Base-by-base conservation (phyloP, 2,797 vertebrate genomes). In the Poeciliopsis paucimaculata region DNA sequence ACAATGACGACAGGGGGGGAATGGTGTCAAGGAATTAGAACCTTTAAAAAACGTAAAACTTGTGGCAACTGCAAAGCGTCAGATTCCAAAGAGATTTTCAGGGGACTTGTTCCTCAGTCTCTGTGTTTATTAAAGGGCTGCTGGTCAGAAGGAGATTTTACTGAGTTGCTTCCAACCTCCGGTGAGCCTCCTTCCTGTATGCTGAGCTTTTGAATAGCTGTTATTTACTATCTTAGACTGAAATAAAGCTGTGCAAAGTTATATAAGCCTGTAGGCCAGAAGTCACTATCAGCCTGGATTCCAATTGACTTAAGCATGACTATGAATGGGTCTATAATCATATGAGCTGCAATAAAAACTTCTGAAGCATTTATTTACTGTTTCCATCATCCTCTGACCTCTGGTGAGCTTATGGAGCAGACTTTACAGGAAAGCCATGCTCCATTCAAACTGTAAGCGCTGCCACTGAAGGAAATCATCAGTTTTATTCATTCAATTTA, bases 171-270 rank as follows among this genome's bases (percentile, higher is more conserved):
- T 55, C 53, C 53, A 55, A 26, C 23, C 51, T 55, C 51, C 23
- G 23, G 51, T 55, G 51, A 55, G 26, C 10, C 53, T 55, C 53
- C 10, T 55, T 55, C 26, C 53, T 55, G 53, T 34, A 55, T 55
- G 53, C 23, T 55, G 53, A 55, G 53, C 53, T 55, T 55, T 55
- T n/a, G 55, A 57, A 57, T 28, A 57, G 26, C 26, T 12, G n/a
- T 28, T 57, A 57, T 57, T 57, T 57, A 28, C 55, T 13, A 57
- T 26, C 55, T 28, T 5, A 57, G n/a, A 28, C n/a, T 57, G 11
- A 57, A n/a, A 57, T 57, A n/a, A n/a, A n/a, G n/a, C 55, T 57
- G n/a, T 57, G 55, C n/a, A n/a, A 57, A 57, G 55, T 57, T 13
- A 28, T 5, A n/a, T 5, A 57, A 57, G 10, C n/a, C 26, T 13